phyloP scores from a whole-genome alignment of 2,797 vertebrate genomes.

The Distichodus sexfasciatus region DNA sequence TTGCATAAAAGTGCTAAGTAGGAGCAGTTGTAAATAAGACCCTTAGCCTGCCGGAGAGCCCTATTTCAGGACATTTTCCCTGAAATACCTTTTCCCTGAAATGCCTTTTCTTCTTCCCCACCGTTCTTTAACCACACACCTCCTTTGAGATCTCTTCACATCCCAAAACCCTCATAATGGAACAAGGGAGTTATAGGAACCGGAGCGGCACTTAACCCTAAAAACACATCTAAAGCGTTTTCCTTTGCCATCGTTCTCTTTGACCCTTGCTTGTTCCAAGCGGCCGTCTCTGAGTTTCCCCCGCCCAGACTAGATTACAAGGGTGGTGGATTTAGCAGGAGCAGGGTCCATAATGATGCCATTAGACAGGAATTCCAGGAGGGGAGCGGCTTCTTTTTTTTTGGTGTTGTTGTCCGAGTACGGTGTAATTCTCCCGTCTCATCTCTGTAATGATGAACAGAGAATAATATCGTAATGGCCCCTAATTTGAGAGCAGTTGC shows the following conservation, averaged over 20 bases:
- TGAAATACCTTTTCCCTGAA: neutral
- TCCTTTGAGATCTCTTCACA: conserved; percentile 14
- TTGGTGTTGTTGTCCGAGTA: conserved; percentile 51
- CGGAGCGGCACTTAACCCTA: neutral
- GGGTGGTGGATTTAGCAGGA: conserved; percentile 64
- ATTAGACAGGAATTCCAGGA: conserved; percentile 77
- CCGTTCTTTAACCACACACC: neutral
- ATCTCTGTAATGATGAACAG: conserved; percentile 56
- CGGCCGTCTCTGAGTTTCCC: conserved; percentile 55
- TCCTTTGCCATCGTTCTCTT: conserved; percentile 29
- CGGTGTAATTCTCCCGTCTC: conserved; percentile 58
- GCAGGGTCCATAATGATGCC: conserved; percentile 75
- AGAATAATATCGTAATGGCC: conserved; percentile 63
- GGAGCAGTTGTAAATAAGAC: no score
- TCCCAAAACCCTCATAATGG: neutral
- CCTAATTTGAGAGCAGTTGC: conserved; percentile 61
- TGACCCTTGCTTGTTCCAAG: conserved; percentile 25
- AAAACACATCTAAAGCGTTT: conserved; percentile 30
- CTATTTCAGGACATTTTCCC: no score
- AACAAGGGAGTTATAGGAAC: neutral
- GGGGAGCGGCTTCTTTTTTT: conserved; percentile 57
- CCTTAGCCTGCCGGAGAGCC: no score
- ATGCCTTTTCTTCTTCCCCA: neutral
- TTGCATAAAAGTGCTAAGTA: no score
- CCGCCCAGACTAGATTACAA: conserved; percentile 72